Conservation (phyloP, 1,140 invertebrate genomes). For the Diachasma alloeum region DNA sequence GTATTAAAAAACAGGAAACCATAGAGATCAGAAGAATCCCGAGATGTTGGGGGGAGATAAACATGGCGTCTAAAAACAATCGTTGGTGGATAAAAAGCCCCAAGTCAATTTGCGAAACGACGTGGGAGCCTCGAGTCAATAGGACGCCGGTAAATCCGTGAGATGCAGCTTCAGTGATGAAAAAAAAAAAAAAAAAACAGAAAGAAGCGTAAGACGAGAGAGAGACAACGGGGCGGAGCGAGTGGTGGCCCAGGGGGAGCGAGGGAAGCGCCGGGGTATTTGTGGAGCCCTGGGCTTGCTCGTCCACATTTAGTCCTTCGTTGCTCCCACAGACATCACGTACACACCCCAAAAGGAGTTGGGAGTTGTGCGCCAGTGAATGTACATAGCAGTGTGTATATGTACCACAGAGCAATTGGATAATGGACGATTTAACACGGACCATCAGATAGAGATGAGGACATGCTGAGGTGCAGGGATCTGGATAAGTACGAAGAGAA, state of each 20-base stretch:
- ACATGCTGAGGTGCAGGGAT: conserved; percentile 27
- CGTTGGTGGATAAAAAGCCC: conserved; percentile 9
- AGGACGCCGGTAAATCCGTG: conserved; percentile 25
- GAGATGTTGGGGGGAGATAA: neutral
- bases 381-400: conserved; percentile 2
- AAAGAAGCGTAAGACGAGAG: conserved; percentile 1
- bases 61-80: conserved; percentile 12
- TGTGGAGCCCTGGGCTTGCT: neutral
- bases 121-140: conserved; percentile 25
- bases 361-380: neutral
- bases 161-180: conserved; percentile 22
- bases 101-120: conserved; percentile 33
- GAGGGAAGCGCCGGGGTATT: neutral
- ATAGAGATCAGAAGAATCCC: neutral
- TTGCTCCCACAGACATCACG: neutral
- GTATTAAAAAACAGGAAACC: neutral
- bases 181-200: conserved; percentile 18
- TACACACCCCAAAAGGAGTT: neutral
- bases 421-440: conserved; percentile 56
- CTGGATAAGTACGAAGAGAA: neutral
- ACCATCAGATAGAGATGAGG: conserved; percentile 49
- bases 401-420: conserved; percentile 41
- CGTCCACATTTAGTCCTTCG: neutral
- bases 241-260: too few species aligned
- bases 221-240: neutral